Percentiles rank a stretch among this genome's conserved stretches.
Conservation (phyloP, 2,888 invertebrate genomes). For the Dicycla oo region DNA sequence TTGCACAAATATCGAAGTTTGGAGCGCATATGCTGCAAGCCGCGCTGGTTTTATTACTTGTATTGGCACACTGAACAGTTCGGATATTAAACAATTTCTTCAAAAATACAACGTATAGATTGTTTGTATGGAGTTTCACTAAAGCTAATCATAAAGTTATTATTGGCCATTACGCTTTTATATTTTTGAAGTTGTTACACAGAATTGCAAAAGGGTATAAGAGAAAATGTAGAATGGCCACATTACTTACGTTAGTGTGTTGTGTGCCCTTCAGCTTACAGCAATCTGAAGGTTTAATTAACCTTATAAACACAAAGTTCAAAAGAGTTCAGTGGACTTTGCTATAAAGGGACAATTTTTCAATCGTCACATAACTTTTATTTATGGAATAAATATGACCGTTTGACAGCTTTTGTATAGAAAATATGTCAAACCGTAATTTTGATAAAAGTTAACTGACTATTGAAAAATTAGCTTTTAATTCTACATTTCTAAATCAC, state of each 20-base stretch:
- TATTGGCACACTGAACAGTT: slow-evolving; percentile 32
- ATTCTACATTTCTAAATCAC: no score
- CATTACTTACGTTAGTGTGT: neutral
- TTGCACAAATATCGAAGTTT: slow-evolving; percentile 42
- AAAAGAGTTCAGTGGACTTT: neutral
- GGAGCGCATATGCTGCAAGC: slow-evolving; percentile 39
- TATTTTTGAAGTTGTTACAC: neutral
- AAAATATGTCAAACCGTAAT: no score
- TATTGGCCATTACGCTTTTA: no score
- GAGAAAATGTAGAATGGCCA: neutral
- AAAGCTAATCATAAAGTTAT: neutral
- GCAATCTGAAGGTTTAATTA: neutral
- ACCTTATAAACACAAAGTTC: slow-evolving; percentile 10
- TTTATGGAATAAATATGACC: no score
- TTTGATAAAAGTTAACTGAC: no score
- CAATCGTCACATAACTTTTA: no score
- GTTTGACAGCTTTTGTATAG: no score
- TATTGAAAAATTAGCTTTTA: no score
- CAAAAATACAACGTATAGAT: neutral
- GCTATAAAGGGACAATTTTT: no score
- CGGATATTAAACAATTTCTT: slow-evolving; percentile 33
- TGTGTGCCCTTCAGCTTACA: slow-evolving; percentile 6
- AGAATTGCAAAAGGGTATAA: neutral
- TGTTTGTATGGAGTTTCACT: neutral
- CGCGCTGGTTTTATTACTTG: slow-evolving; percentile 38